These are phyloP conservation scores for Tragopan temminckii DNA, from an alignment of 2,797 vertebrate species.

Conservation along the genomic window DNA sequence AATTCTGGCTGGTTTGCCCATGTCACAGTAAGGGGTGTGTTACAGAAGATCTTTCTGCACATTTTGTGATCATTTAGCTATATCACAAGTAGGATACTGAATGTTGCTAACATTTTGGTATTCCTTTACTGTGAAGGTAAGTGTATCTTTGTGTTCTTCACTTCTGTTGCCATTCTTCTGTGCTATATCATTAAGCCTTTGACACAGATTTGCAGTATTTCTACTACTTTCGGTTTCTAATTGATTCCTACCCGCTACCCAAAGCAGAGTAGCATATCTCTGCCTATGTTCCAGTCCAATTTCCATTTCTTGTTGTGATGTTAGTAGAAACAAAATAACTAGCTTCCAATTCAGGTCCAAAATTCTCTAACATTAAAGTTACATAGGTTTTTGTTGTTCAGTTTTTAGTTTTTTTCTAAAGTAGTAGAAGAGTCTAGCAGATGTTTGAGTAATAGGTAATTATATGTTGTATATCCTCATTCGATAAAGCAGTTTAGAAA, in stretches of 20 bases:
- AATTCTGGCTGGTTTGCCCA: neutral
- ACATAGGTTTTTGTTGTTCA: neutral
- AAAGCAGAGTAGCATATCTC: neutral
- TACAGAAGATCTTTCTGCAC: neutral
- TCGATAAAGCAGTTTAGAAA: conserved; percentile 12
- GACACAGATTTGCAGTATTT: neutral
- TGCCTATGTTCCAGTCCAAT: neutral
- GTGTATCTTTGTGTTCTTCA: neutral
- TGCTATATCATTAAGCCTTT: neutral
- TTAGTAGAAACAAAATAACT: conserved; percentile 7
- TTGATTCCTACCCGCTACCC: neutral
- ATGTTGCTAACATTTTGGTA: neutral
- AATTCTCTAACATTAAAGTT: neutral
- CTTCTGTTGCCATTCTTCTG: neutral
- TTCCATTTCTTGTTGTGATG: neutral
- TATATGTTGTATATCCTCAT: neutral
- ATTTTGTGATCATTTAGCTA: neutral
- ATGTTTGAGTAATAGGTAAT: neutral
- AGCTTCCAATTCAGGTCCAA: neutral
- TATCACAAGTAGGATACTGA: neutral
- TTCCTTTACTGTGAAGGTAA: neutral
- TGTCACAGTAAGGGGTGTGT: neutral
- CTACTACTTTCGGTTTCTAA: neutral
- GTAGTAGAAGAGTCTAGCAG: neutral
- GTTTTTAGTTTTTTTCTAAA: neutral